Conservation (phyloP, 2,888 invertebrate genomes). For the Geophilus truncorum region DNA sequence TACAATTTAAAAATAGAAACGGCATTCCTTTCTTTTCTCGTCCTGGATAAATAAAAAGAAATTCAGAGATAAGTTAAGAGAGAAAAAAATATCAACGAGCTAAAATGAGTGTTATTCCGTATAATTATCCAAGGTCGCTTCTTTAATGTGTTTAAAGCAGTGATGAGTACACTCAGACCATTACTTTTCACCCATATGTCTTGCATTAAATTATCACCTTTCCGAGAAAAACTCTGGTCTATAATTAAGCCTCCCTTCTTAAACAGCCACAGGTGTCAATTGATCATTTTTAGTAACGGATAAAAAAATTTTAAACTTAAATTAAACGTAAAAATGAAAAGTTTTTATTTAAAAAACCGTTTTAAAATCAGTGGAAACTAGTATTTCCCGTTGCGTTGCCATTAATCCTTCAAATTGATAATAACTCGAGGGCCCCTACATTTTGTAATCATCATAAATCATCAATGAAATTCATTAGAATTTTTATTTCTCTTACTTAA, state of each 20-base stretch:
- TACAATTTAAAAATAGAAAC: not conserved
- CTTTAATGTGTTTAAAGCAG: not conserved
- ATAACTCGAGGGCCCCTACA: not conserved
- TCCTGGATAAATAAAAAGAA: not conserved
- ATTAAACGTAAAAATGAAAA: not conserved
- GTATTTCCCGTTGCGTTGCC: not conserved
- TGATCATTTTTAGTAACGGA: not conserved
- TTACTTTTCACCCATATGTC: not conserved
- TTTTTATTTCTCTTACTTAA: not conserved
- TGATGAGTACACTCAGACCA: not conserved
- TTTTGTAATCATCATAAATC: not conserved
- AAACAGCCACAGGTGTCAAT: conserved; percentile 1
- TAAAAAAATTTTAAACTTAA: not conserved
- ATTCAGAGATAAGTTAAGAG: not conserved
- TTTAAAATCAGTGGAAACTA: not conserved
- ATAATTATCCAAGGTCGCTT: conserved; percentile 6
- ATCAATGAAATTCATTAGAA: conserved; percentile 1
- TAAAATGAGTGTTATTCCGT: not conserved
- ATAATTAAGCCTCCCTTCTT: not conserved
- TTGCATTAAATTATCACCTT: conserved; percentile 14
- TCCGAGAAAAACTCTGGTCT: not conserved
- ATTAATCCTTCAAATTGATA: not conserved
- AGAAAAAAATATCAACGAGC: not conserved
- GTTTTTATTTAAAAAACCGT: not conserved
- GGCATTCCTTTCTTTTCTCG: not conserved